Evolutionary conservation across 2,113 vertebrate species (phyloP).

Genomic region (Tursiops truncatus): DNA sequence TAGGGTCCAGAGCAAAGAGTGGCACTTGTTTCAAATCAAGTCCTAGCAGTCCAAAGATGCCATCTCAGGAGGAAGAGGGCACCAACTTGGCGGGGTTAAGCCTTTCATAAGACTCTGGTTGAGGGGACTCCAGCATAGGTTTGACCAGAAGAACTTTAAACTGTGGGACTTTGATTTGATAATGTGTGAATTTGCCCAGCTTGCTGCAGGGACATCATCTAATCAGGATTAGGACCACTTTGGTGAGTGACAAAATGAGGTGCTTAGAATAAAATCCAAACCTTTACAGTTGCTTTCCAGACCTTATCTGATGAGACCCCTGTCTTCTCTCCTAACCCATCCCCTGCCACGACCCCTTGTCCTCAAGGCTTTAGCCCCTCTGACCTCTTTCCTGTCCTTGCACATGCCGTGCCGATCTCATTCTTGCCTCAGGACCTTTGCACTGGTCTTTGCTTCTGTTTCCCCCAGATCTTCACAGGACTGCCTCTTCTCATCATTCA

Average conservation of each 20-base stretch:
- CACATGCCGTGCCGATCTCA: rapidly evolving
- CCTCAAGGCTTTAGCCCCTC: not conserved
- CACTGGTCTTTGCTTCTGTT: not conserved
- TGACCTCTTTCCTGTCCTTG: not conserved
- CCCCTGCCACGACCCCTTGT: not conserved
- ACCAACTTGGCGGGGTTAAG: not conserved
- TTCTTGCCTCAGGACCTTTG: not conserved
- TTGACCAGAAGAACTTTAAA: not conserved
- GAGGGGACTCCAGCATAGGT: not conserved
- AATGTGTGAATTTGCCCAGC: not conserved
- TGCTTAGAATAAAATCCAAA: not conserved
- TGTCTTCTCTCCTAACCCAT: not conserved
- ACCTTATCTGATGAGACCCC: not conserved
- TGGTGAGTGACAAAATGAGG: not conserved
- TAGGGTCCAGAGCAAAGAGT: not conserved
- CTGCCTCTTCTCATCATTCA: not conserved
- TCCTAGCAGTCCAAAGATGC: not conserved
- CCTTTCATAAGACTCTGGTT: not conserved
- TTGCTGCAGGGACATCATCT: not conserved
- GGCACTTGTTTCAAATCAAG: not conserved
- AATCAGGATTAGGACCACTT: not conserved
- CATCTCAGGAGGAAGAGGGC: not conserved
- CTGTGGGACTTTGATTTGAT: not conserved
- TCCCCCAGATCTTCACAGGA: not conserved
- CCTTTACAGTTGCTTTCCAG: not conserved